These are phyloP conservation scores for Micrasema longulum DNA, from an alignment of 1,140 invertebrate species.

Conservation along the genomic window DNA sequence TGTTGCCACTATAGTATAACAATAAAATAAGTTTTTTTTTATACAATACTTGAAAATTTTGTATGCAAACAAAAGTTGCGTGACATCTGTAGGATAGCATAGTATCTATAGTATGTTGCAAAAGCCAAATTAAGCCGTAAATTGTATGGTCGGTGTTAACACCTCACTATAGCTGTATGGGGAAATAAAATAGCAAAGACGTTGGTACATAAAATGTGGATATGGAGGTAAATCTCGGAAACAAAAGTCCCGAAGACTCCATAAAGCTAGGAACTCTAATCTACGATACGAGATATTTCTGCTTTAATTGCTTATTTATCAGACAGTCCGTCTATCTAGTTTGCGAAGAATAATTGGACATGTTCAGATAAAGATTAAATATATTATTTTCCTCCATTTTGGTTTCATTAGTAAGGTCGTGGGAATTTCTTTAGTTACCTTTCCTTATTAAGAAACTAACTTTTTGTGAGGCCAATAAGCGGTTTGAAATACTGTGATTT, in stretches of 20 bases:
- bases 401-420: too few relatives aligned
- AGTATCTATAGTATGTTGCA: constrained; percentile 38
- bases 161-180: constrained; percentile 13
- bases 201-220: too few relatives aligned
- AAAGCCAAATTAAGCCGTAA: constrained; percentile 52
- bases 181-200: constrained; percentile 23
- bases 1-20: neutral
- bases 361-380: neutral
- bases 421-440: too few relatives aligned
- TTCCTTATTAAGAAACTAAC: too few relatives aligned
- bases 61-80: neutral
- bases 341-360: constrained; percentile 20
- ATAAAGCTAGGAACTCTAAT: constrained; percentile 32
- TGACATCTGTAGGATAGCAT: neutral
- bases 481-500: too few relatives aligned
- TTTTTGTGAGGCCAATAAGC: too few relatives aligned
- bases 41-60: neutral
- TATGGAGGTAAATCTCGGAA: neutral
- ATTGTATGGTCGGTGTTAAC: constrained; percentile 42
- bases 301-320: constrained; percentile 18
- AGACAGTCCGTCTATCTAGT: constrained; percentile 10
- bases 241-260: constrained; percentile 15
- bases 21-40: too few relatives aligned
- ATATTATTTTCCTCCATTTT: too few relatives aligned
- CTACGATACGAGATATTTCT: neutral